phyloP scores from a whole-genome alignment of 2,113 vertebrate genomes.

The Rhinoderma darwinii region DNA sequence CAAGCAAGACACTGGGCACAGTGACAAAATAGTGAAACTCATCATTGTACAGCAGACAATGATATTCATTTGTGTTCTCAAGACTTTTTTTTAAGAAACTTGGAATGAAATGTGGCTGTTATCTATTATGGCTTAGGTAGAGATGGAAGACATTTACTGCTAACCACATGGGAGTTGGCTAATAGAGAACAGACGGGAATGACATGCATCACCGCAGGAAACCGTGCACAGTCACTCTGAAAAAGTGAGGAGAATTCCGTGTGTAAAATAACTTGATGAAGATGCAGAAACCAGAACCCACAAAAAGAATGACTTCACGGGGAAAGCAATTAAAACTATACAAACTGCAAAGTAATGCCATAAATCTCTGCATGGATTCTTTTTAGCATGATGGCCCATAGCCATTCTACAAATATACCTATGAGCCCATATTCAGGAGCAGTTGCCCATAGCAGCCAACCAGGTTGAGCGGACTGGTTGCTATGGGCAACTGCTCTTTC shows the following conservation, averaged over 20 bases:
- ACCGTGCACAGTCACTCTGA: not conserved
- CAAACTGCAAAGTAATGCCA: not conserved
- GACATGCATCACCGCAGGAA: not conserved
- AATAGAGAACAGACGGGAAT: slow-evolving; percentile 9
- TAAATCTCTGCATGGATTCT: not conserved
- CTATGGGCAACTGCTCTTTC: too few species aligned
- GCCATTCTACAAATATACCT: not conserved
- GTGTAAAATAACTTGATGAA: not conserved
- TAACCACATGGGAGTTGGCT: not conserved
- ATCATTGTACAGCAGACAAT: slow-evolving; percentile 31
- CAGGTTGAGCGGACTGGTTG: too few species aligned
- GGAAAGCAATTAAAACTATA: not conserved
- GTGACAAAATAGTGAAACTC: slow-evolving; percentile 25
- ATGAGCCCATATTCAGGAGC: not conserved
- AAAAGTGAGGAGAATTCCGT: not conserved
- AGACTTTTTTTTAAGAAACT: slow-evolving; percentile 25
- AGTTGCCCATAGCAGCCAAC: too few species aligned
- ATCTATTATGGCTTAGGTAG: slow-evolving; percentile 37
- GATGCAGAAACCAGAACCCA: slow-evolving; percentile 3
- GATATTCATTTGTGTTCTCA: not conserved
- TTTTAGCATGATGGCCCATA: not conserved
- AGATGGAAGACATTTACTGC: slow-evolving; percentile 11
- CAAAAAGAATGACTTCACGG: slow-evolving; percentile 2
- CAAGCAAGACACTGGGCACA: slow-evolving; percentile 37
- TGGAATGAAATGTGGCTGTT: slow-evolving; percentile 13